Evolutionary conservation across 1,140 invertebrate species (phyloP).

Genomic region (Hypsibius dujardini): DNA sequence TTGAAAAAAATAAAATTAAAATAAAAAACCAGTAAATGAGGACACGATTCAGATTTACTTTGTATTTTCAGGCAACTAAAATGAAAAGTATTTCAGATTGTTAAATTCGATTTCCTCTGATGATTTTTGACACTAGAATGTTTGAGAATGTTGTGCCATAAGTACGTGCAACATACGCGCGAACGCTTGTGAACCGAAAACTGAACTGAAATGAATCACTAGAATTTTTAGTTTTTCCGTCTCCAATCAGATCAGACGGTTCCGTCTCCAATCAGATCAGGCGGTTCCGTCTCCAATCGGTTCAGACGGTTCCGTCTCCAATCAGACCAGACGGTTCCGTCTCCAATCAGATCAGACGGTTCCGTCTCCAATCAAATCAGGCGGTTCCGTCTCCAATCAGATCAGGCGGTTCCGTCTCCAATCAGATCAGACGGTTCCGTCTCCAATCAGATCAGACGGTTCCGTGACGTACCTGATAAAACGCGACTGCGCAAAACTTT

Average conservation of each 20-base stretch:
- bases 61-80: background rate
- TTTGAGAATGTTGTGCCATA: background rate
- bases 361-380: too few species aligned
- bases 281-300: too few species aligned
- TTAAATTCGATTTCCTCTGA: conserved; percentile 30
- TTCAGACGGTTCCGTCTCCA: background rate
- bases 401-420: background rate
- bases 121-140: conserved; percentile 23
- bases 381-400: too few species aligned
- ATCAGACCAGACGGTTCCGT: background rate
- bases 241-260: too few species aligned
- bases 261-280: too few species aligned
- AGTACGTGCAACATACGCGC: background rate
- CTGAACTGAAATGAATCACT: too few species aligned
- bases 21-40: too few species aligned
- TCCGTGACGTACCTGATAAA: conserved; percentile 13
- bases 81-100: conserved; percentile 28
- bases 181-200: too few species aligned
- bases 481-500: conserved; percentile 10
- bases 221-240: too few species aligned
- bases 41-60: too few species aligned
- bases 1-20: too few species aligned
- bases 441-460: background rate
- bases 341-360: background rate
- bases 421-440: background rate